These are phyloP conservation scores for Temnothorax curvispinosus DNA, from an alignment of 1,140 invertebrate species.

Conservation along the genomic window DNA sequence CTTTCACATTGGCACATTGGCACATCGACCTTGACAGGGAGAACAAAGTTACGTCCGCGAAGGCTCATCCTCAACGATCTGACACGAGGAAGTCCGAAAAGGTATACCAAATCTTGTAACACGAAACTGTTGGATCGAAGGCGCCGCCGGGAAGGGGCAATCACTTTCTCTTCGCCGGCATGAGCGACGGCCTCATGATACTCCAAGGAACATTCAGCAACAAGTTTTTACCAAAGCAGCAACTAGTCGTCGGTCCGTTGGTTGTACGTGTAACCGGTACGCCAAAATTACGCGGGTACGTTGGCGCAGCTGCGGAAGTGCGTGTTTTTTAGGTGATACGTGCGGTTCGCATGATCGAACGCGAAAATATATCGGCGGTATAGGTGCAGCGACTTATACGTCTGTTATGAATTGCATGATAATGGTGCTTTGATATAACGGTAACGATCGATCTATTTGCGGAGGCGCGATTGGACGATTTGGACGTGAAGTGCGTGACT, in stretches of 20 bases:
- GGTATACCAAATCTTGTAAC: slow-evolving; percentile 77
- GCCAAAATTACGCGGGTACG: slow-evolving; percentile 41
- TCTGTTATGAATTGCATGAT: slow-evolving; percentile 1
- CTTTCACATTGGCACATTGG: not conserved
- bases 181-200: slow-evolving; percentile 66
- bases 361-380: not conserved
- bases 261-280: not conserved
- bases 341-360: not conserved
- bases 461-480: not conserved
- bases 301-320: slow-evolving; percentile 17
- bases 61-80: not conserved
- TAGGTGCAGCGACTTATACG: not conserved
- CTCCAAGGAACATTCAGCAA: slow-evolving; percentile 78
- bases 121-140: slow-evolving; percentile 38
- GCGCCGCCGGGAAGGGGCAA: slow-evolving; percentile 66
- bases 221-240: slow-evolving; percentile 83
- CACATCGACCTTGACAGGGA: slow-evolving; percentile 38
- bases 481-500: slow-evolving; percentile 14
- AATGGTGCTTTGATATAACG: not conserved
- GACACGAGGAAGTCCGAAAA: slow-evolving; percentile 9
- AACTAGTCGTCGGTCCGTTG: slow-evolving; percentile 45
- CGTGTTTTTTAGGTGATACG: not conserved
- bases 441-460: not conserved
- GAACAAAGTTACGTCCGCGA: not conserved
- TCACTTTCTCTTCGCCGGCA: slow-evolving; percentile 80